phyloP scores from a whole-genome alignment of 2,888 invertebrate genomes.

The Pandemis heparana region DNA sequence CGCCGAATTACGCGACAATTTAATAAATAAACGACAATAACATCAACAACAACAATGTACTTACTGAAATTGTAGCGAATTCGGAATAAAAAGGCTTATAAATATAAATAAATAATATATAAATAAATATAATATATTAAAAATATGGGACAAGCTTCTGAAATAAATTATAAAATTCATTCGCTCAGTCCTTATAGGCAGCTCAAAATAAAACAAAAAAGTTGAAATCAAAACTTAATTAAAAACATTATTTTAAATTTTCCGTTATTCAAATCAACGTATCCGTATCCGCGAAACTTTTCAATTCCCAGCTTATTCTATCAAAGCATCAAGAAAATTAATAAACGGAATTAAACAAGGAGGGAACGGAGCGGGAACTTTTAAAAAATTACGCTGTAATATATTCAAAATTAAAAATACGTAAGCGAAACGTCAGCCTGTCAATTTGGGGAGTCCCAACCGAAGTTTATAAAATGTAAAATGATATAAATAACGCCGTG shows the following conservation, averaged over 20 bases:
- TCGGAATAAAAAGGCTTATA: too few relatives aligned
- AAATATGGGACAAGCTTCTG: too few relatives aligned
- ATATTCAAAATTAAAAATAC: conserved; percentile 66
- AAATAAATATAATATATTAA: too few relatives aligned
- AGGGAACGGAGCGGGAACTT: conserved; percentile 65
- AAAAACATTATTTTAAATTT: conserved; percentile 47
- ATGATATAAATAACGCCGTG: conserved; percentile 16
- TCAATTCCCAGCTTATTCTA: conserved; percentile 62
- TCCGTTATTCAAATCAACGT: conserved; percentile 59
- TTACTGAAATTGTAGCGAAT: too few relatives aligned
- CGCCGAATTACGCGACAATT: too few relatives aligned
- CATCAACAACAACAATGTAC: too few relatives aligned
- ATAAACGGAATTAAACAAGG: conserved; percentile 62
- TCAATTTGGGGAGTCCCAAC: conserved; percentile 52
- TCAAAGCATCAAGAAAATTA: conserved; percentile 60
- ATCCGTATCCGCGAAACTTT: conserved; percentile 59
- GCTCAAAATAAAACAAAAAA: conserved; percentile 5
- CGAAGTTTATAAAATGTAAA: conserved; percentile 17
- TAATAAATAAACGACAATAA: too few relatives aligned
- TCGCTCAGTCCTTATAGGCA: not conserved
- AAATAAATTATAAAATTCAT: too few relatives aligned
- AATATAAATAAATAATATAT: too few relatives aligned
- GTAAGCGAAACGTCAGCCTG: conserved; percentile 49
- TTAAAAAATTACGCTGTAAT: conserved; percentile 65
- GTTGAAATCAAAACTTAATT: conserved; percentile 20